Base-by-base conservation (phyloP, 2,113 vertebrate genomes). In the Boulengeromyrus knoepffleri region DNA sequence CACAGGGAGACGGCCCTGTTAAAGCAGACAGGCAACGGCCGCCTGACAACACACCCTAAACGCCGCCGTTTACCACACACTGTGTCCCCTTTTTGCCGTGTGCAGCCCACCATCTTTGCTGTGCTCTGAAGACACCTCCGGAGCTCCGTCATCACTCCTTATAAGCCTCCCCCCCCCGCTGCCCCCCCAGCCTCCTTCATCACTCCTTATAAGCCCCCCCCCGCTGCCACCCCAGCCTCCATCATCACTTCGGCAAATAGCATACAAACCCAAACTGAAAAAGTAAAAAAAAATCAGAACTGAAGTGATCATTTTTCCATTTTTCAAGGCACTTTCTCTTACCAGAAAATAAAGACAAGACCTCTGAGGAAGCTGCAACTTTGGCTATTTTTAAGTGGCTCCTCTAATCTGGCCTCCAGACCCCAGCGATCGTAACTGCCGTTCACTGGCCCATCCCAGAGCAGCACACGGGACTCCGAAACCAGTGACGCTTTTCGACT, bases 361-460 rank as follows among this genome's bases (percentile, higher is more conserved):
- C 89, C 86, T 88, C 49, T 4, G 21, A 56, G 85, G 77, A 83
- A 90, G 80, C 77, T 80, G 90, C 49, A 56, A 15, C 86, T 88
- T 88, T 62, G 21, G 56, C 88, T 88, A 90, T 88, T 88, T 88
- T 83, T 88, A 84, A 90, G 52, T 84, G 86, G 70, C 74, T 83
- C 86, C n/a, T 39, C 90, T 85, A 90, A 90, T 90, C 87, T 90
- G 7, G 27, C 87, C 87, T 88, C 74, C 62, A n/a, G 87, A 52
- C 52, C 39, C 9, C 13, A 52, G 87, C 49, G 36, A 88, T 88
- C 50, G 0, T 12, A 52, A 36, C 49, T n/a, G 56, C 24, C 2
- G 56, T 62, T 62, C 24, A 62, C 1, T n/a, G 1, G 24, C 2
- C 56, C 36, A 2, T 19, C 7, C 15, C 19, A 83, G 77, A 42